phyloP scores from a whole-genome alignment of 2,888 invertebrate species.

The Sphinx pinastri region DNA sequence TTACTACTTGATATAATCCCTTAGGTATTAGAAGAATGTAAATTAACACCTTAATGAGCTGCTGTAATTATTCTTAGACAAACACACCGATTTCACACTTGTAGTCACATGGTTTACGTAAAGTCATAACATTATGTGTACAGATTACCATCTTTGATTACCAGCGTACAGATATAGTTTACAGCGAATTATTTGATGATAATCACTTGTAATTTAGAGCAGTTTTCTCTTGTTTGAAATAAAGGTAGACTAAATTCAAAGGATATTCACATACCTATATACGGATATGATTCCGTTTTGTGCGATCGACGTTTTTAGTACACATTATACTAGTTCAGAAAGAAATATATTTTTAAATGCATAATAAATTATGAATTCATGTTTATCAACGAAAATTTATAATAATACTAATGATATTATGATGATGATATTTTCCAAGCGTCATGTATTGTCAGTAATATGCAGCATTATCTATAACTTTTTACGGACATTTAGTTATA shows the following conservation, averaged over 20 bases:
- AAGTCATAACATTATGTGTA: not conserved
- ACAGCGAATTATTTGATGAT: no score
- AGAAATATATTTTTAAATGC: no score
- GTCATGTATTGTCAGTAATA: no score
- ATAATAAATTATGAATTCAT: no score
- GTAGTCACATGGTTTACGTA: not conserved
- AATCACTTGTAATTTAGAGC: not conserved
- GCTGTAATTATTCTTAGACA: slow-evolving; percentile 13
- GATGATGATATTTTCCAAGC: no score
- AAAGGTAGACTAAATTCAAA: not conserved
- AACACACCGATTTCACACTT: slow-evolving; percentile 1
- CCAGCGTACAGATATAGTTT: not conserved
- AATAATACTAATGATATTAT: no score
- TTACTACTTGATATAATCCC: slow-evolving; percentile 19
- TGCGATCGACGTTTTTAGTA: not conserved
- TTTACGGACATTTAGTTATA: no score
- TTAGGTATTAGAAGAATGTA: slow-evolving; percentile 23
- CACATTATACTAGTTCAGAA: no score
- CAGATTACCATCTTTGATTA: slow-evolving; percentile 3
- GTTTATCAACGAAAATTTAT: not conserved
- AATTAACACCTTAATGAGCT: slow-evolving; percentile 24
- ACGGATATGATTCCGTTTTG: no score
- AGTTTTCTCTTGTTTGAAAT: not conserved
- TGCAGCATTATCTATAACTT: no score
- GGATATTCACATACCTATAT: not conserved